Evolutionary conservation across 1,140 invertebrate genomes (phyloP).

Genomic region (Heliconius eleuchia): DNA sequence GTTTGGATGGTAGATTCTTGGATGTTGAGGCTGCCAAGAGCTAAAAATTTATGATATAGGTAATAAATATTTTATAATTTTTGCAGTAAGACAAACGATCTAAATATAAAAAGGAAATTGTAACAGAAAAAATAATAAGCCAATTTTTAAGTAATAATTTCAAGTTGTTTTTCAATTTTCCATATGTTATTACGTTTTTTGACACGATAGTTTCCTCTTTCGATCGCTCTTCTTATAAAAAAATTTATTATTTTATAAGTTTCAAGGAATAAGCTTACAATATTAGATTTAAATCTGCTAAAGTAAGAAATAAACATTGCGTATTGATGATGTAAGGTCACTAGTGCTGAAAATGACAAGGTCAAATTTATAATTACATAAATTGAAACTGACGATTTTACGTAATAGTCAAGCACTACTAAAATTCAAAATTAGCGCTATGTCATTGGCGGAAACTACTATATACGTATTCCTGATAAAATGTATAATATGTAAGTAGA

Average conservation of each 20-base stretch:
- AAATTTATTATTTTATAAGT: background rate
- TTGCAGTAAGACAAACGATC: background rate
- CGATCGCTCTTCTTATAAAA: background rate
- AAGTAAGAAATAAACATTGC: slow-evolving; percentile 52
- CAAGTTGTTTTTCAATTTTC: too few species aligned
- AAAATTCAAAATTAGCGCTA: slow-evolving; percentile 43
- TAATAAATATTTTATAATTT: background rate
- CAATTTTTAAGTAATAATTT: background rate
- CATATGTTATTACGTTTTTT: too few species aligned
- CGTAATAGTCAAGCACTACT: slow-evolving; percentile 24
- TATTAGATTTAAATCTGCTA: slow-evolving; percentile 4
- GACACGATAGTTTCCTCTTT: background rate
- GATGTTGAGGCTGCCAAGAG: slow-evolving; percentile 64
- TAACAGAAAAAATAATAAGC: background rate
- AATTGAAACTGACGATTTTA: slow-evolving; percentile 37
- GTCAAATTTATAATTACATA: slow-evolving; percentile 67
- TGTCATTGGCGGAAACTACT: slow-evolving; percentile 11
- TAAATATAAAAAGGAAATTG: background rate
- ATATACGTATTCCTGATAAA: slow-evolving; percentile 25
- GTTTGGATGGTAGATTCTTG: slow-evolving; percentile 53
- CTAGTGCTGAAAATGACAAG: slow-evolving; percentile 60
- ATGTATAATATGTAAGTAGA: slow-evolving; percentile 10
- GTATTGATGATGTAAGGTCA: slow-evolving; percentile 69
- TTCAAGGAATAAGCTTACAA: background rate
- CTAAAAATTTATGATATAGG: slow-evolving; percentile 46